These are phyloP conservation scores for Proales similis DNA, from an alignment of 1,140 invertebrate genomes.

Conservation along the genomic window DNA sequence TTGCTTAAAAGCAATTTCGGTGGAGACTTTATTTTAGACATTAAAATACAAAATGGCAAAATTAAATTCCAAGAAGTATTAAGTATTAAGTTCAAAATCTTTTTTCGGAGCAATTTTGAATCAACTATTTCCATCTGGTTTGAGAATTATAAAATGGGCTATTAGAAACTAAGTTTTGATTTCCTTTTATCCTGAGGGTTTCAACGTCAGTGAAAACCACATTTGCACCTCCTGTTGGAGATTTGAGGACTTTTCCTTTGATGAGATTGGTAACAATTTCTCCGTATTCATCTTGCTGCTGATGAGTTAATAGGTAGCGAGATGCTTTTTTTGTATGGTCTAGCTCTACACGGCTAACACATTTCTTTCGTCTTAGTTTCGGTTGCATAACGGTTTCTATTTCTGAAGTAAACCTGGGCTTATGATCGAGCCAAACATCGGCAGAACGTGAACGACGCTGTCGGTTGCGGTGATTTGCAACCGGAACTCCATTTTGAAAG, in stretches of 20 bases:
- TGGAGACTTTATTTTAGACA: neutral
- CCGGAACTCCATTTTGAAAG: conserved; percentile 23
- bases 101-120: conserved; percentile 14
- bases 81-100: conserved; percentile 10
- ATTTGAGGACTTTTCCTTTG: conserved; percentile 56
- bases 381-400: conserved; percentile 32
- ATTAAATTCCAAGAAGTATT: neutral
- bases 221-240: conserved; percentile 22
- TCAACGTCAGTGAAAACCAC: conserved; percentile 38
- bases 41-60: conserved; percentile 1
- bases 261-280: conserved; percentile 84
- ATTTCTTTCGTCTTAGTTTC: conserved; percentile 7
- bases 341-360: conserved; percentile 19
- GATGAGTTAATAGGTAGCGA: conserved; percentile 82
- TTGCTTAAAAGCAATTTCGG: neutral
- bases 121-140: neutral
- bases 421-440: conserved; percentile 33
- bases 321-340: conserved; percentile 54
- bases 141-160: neutral
- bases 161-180: neutral
- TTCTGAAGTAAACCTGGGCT: conserved; percentile 11
- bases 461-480: conserved; percentile 14
- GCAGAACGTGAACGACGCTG: conserved; percentile 23
- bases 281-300: conserved; percentile 79
- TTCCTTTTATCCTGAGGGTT: no score